Evolutionary conservation across 2,113 vertebrate species (phyloP), one percentile per base, ranked within the genome.

Genomic region (Sinocyclocheilus rhinocerous): DNA sequence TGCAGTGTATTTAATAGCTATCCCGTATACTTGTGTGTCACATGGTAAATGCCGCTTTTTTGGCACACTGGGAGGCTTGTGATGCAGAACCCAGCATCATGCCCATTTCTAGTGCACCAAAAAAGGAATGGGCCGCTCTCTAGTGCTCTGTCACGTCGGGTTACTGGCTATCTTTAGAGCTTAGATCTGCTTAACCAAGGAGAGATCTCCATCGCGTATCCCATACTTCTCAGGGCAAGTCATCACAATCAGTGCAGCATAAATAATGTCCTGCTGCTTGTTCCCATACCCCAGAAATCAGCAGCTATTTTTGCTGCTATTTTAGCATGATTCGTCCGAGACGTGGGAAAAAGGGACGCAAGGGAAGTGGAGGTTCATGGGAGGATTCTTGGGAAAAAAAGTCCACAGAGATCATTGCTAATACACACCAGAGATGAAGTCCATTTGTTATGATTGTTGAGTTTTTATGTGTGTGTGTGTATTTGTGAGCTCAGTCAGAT

Each of bases 131-230:
- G 76, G 77, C 70, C 26, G 4, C 85, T 80, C 77, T 86, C 80
- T 26, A 52, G 76, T 39, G 83, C 81, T 90, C 84, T 55, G 81
- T 91, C 87, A 84, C 45, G 36, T 77, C 79, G 70, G 84, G 59
- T 39, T 48, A 61, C 65, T 52, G 76, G 76, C 87, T 90, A 86
- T 87, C 87, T 90, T 86, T 90, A 87, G 88, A 92, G 90, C 36
- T 69, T 59, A 65, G 84, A 89, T 50, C 48, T 22, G 57, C 13
- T 77, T 4, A 50, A 84, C 73, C 86, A 89, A 87, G 85, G 45
- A 85, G 69, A 90, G 83, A 84, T 85, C 84, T 61, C 65, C 83
- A 87, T 87, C 16, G 6, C 79, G 42, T 76, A 48, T 22, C 63
- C 24, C 65, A 88, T 90, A 80, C 65, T 80, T 88, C 70, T 78